These are phyloP conservation scores for Neofelis nebulosa DNA, from an alignment of 2,113 vertebrate species.

Conservation along the genomic window DNA sequence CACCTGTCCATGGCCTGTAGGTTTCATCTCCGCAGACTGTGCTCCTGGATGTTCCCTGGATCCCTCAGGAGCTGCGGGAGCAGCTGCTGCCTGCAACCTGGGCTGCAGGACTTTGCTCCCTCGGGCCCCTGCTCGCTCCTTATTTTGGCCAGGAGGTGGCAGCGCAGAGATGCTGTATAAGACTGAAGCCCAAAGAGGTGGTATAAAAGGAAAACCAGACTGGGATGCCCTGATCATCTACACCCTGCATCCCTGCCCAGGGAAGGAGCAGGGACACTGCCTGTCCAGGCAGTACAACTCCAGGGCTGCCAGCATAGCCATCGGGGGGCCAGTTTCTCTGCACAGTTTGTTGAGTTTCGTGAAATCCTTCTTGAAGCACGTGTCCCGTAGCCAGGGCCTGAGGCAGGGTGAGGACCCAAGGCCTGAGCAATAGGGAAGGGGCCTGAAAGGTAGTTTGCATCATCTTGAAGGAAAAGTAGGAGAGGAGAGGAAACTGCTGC, in stretches of 20 bases:
- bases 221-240: background rate
- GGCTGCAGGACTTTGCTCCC: background rate
- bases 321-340: accelerated
- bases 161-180: conserved; percentile 25
- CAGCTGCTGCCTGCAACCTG: background rate
- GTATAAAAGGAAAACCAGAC: background rate
- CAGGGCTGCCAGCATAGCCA: background rate
- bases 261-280: background rate
- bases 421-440: background rate
- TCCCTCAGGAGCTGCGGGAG: background rate
- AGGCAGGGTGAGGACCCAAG: background rate
- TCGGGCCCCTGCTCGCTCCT: background rate
- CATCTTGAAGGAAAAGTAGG: background rate
- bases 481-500: background rate
- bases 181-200: background rate
- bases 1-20: background rate
- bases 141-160: conserved; percentile 68
- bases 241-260: background rate
- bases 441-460: background rate
- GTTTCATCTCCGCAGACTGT: background rate
- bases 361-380: background rate
- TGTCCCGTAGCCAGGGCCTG: accelerated
- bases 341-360: background rate
- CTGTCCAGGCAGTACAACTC: background rate
- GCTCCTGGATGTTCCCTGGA: background rate